Evolutionary conservation across 2,113 vertebrate genomes (phyloP).

Genomic region (Sebastes schlegelii): DNA sequence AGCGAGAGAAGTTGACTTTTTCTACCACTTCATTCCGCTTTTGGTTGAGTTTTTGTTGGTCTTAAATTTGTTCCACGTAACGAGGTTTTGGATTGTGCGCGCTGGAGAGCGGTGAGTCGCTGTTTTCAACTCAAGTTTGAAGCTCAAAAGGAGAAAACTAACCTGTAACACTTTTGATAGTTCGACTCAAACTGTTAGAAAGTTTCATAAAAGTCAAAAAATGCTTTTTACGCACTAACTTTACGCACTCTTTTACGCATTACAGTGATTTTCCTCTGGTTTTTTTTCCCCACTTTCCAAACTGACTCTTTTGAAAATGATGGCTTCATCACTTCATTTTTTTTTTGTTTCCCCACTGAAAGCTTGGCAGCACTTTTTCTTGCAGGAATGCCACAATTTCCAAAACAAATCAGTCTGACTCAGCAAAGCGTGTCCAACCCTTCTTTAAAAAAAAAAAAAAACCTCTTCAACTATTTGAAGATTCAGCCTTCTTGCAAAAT

Average conservation of each 20-base stretch:
- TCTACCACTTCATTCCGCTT: background rate
- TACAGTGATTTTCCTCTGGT: slow-evolving; percentile 1
- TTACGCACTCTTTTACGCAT: background rate
- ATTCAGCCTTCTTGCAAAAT: no score
- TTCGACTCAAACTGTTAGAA: background rate
- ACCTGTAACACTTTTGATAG: background rate
- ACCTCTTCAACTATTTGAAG: no score
- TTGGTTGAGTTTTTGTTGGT: no score
- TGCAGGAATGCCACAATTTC: slow-evolving; percentile 74
- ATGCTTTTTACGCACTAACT: background rate
- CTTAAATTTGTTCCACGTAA: slow-evolving; percentile 3
- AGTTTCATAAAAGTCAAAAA: background rate
- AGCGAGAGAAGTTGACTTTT: background rate
- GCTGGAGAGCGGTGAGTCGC: slow-evolving; percentile 55
- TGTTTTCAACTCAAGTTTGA: background rate
- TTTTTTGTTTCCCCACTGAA: slow-evolving; percentile 37
- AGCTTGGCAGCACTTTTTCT: slow-evolving; percentile 62
- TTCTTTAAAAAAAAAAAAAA: background rate
- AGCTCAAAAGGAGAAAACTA: background rate
- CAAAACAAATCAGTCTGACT: slow-evolving; percentile 74
- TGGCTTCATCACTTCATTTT: slow-evolving; percentile 33
- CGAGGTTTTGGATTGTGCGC: slow-evolving; percentile 34
- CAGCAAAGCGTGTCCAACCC: slow-evolving; percentile 55
- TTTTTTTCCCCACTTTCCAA: background rate
- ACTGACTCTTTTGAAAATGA: slow-evolving; percentile 14